Evolutionary conservation across 2,113 vertebrate species (phyloP).

Genomic region (Brachirus orientalis): DNA sequence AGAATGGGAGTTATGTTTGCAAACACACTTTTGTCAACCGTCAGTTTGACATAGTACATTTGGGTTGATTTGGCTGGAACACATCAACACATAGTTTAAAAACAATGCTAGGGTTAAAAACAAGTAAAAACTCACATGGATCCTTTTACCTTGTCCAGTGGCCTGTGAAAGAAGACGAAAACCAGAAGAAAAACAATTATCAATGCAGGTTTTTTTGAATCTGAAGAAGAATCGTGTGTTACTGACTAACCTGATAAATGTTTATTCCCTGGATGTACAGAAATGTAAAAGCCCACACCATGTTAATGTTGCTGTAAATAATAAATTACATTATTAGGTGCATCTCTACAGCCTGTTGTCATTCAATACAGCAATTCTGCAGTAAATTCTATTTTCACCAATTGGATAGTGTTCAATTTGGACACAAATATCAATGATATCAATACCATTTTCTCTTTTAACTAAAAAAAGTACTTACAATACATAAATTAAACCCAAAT

Average conservation of each 20-base stretch:
- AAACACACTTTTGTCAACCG: slow-evolving; percentile 10
- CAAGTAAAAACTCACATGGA: neutral
- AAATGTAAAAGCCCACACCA: slow-evolving; percentile 50
- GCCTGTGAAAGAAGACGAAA: slow-evolving; percentile 41
- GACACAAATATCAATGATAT: too few relatives aligned
- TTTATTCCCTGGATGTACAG: slow-evolving; percentile 33
- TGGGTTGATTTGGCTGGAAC: slow-evolving; percentile 52
- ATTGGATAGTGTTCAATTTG: too few relatives aligned
- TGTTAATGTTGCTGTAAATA: slow-evolving; percentile 34
- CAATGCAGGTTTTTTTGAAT: neutral
- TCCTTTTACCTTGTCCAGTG: slow-evolving; percentile 39
- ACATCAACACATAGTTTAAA: neutral
- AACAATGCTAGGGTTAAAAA: neutral
- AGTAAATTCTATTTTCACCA: too few relatives aligned
- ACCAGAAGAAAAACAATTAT: neutral
- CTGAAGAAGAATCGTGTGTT: neutral
- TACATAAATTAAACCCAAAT: too few relatives aligned
- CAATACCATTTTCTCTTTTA: too few relatives aligned
- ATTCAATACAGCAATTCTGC: too few relatives aligned
- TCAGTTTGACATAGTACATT: slow-evolving; percentile 57
- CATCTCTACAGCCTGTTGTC: too few relatives aligned
- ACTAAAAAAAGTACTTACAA: too few relatives aligned
- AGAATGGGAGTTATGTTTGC: fast-evolving
- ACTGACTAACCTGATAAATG: slow-evolving; percentile 42
- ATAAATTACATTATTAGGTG: neutral